A percentile compares a stretch with the other conserved stretches of the same genome.
These are phyloP conservation scores for Ormyrus thymus DNA, from an alignment of 2,888 invertebrate species.

Conservation along the genomic window DNA sequence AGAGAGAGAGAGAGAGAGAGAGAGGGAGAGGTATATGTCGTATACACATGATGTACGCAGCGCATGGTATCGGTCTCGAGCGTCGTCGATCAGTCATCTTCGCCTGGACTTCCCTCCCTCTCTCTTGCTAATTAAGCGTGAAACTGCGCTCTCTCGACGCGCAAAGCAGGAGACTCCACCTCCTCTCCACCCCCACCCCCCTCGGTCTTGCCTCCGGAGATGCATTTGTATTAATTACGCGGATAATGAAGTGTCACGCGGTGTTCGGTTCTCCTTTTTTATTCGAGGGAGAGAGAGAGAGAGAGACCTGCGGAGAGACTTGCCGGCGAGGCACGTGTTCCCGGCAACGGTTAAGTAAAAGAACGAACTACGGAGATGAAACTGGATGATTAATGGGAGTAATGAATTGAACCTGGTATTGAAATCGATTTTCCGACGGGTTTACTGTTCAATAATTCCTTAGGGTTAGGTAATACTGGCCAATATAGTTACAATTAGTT, in stretches of 20 bases:
- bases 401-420: background rate
- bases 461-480: too few species aligned
- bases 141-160: constrained; percentile 20
- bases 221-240: constrained; percentile 56
- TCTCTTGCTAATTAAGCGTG: constrained; percentile 49
- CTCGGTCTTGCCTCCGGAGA: constrained; percentile 37
- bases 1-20: background rate
- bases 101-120: constrained; percentile 1
- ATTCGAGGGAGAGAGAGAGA: background rate
- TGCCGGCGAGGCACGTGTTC: background rate
- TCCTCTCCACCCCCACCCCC: background rate
- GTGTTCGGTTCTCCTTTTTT: constrained; percentile 26
- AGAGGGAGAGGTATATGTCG: background rate
- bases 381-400: background rate
- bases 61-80: constrained; percentile 26
- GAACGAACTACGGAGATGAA: constrained; percentile 13
- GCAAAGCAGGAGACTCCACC: background rate
- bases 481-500: too few species aligned
- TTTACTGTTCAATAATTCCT: too few species aligned
- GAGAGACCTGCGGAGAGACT: background rate
- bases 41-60: background rate
- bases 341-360: background rate
- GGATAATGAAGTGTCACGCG: constrained; percentile 52
- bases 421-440: background rate
- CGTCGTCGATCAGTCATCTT: constrained; percentile 52